Evolutionary conservation across 1,140 invertebrate species (phyloP), one percentile per base, ranked within the genome.

Genomic region (Geopemphigus sp.): DNA sequence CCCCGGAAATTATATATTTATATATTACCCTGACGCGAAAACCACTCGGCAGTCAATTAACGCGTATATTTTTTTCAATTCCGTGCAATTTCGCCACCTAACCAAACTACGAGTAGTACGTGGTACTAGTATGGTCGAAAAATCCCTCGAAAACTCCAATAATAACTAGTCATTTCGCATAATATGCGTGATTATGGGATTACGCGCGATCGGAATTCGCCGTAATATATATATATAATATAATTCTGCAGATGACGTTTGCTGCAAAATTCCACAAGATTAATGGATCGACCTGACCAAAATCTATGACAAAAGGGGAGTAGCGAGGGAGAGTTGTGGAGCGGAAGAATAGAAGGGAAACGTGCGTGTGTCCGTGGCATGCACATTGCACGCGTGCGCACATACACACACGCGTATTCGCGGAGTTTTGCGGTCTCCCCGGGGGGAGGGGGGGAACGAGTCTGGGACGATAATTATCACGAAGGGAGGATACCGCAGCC

Each of bases 401-500:
- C 3, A 24, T 11, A 22, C 14, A 26, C 47, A 10, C 2, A 4
- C 14, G 14, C 47, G 22, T 32, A 1, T 17, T n/a, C n/a, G 15
- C 3, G 17, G 70, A 56, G 50, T 56, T n/a, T 53, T 57, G 72
- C 54, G 72, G 72, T 74, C 12, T 74, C 54, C 54, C 72, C 4
- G 11, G n/a, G 72, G 54, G 29, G 29, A n/a, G n/a, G n/a, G n/a
- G n/a, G n/a, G n/a, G n/a, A n/a, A n/a, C n/a, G n/a, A n/a, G n/a
- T n/a, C n/a, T n/a, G 24, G n/a, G 26, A n/a, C 72, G 72, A 74
- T 74, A 74, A 74, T 74, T 57, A 57, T 74, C 72, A 12, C 54
- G 53, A 57, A 8, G 72, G 3, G 32, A 3, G 32, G 32, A 39
- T 3, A 39, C 32, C 3, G 8, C 32, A 8, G n/a, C n/a, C n/a